Percentiles rank a stretch among this genome's conserved stretches.
Conservation (phyloP, 2,797 vertebrate species). For the Eutrigla gurnardus region DNA sequence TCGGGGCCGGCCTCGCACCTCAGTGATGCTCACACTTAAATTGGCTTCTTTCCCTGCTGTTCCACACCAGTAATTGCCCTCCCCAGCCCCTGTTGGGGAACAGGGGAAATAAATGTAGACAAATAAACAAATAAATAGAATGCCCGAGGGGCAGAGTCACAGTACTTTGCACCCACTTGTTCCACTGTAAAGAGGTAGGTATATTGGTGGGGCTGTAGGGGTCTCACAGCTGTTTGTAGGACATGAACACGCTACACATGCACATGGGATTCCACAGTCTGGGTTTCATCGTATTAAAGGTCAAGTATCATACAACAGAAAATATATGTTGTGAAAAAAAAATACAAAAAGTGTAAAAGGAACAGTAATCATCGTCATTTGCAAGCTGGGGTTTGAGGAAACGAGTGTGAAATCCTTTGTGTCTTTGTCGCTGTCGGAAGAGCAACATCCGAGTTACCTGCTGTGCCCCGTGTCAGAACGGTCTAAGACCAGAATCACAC, state of each 20-base stretch:
- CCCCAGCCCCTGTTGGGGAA: slow-evolving; percentile 52
- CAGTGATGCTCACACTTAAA: slow-evolving; percentile 72
- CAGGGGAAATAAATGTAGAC: slow-evolving; percentile 66
- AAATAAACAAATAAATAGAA: slow-evolving; percentile 76
- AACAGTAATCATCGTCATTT: slow-evolving; percentile 40
- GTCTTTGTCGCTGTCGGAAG: slow-evolving; percentile 32
- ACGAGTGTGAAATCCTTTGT: slow-evolving; percentile 43
- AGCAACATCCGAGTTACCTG: slow-evolving; percentile 40
- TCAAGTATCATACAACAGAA: not conserved
- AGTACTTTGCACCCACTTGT: slow-evolving; percentile 59
- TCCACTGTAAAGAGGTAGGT: slow-evolving; percentile 34
- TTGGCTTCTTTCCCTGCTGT: slow-evolving; percentile 75
- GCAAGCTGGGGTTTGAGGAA: slow-evolving; percentile 46
- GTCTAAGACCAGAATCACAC: slow-evolving; percentile 39
- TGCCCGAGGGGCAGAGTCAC: slow-evolving; percentile 45
- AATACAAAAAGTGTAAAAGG: not conserved
- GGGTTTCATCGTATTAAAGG: not conserved
- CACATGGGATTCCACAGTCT: not conserved
- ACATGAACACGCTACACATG: not conserved
- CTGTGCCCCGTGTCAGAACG: slow-evolving; percentile 53
- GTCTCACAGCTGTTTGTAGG: slow-evolving; percentile 14
- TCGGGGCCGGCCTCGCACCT: slow-evolving; percentile 69
- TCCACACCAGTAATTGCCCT: slow-evolving; percentile 78
- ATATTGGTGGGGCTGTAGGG: slow-evolving; percentile 16
- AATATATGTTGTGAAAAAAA: not conserved